Conservation (phyloP, 2,797 vertebrate species). For the Streptopelia turtur region DNA sequence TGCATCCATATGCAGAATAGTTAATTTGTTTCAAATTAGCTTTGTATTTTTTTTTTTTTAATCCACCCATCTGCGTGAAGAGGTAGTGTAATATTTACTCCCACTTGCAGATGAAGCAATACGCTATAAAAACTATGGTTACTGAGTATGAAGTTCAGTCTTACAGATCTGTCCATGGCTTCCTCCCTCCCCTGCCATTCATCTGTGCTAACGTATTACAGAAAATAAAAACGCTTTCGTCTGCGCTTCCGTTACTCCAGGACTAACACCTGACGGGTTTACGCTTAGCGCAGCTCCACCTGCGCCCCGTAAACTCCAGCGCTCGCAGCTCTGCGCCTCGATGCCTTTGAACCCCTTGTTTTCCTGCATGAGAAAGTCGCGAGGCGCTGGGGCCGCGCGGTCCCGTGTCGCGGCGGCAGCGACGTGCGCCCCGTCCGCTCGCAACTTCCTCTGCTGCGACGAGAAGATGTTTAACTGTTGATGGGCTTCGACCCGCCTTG, state of each 20-base stretch:
- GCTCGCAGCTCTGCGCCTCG: neutral
- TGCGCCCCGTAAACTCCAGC: neutral
- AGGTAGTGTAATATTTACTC: conserved; percentile 38
- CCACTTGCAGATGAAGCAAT: conserved; percentile 32
- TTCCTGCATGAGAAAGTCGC: neutral
- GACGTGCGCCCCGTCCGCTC: neutral
- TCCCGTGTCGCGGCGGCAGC: neutral
- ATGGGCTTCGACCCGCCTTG: conserved; percentile 45
- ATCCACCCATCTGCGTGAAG: neutral
- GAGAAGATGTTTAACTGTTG: conserved; percentile 40
- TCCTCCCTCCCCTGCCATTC: neutral
- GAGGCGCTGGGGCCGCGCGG: neutral
- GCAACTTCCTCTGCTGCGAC: conserved; percentile 29
- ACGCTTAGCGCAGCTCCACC: neutral
- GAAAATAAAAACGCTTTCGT: neutral
- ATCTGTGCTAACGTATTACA: neutral
- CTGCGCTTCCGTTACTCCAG: neutral
- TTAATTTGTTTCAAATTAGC: conserved; percentile 44
- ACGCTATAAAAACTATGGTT: neutral
- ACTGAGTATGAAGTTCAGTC: neutral
- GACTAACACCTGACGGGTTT: neutral
- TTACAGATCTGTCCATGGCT: neutral
- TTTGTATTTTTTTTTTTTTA: neutral
- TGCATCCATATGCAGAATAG: neutral
- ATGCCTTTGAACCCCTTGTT: neutral